Evolutionary conservation across 2,113 vertebrate genomes (phyloP).

Genomic region (Riparia riparia): DNA sequence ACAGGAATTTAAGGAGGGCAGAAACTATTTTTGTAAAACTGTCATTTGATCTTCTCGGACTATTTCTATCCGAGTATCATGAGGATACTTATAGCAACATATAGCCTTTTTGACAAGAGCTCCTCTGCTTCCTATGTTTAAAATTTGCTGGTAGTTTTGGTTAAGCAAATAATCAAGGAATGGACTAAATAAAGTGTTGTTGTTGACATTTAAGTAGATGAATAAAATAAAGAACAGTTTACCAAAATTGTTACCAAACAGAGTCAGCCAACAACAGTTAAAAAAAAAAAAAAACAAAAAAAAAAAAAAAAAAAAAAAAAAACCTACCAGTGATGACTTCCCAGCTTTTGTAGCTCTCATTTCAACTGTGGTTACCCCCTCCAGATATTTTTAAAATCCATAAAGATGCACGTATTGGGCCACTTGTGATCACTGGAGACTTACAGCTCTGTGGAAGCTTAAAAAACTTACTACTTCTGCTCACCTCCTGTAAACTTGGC

Average conservation of each 20-base stretch:
- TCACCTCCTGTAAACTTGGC: background rate
- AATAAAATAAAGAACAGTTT: background rate
- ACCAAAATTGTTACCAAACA: no score
- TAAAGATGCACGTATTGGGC: background rate
- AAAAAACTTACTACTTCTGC: background rate
- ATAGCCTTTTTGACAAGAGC: background rate
- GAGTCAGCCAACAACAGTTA: background rate
- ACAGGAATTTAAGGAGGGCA: background rate
- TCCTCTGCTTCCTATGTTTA: background rate
- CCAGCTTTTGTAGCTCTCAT: background rate
- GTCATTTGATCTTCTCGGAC: constrained; percentile 1
- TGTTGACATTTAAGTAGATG: background rate
- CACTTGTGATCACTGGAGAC: background rate
- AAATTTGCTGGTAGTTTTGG: background rate
- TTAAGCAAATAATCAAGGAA: background rate
- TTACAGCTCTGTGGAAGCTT: background rate
- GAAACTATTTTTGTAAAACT: constrained; percentile 16
- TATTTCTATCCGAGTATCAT: constrained; percentile 29
- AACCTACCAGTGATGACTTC: background rate
- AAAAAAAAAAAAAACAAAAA: background rate
- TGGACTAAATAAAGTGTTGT: background rate
- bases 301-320: background rate
- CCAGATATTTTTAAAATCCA: background rate
- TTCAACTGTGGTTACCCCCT: background rate
- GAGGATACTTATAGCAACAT: background rate